These are phyloP conservation scores for Trachythela sp. DNA, from an alignment of 64 coral and sea anemone species.

Conservation along the genomic window DNA sequence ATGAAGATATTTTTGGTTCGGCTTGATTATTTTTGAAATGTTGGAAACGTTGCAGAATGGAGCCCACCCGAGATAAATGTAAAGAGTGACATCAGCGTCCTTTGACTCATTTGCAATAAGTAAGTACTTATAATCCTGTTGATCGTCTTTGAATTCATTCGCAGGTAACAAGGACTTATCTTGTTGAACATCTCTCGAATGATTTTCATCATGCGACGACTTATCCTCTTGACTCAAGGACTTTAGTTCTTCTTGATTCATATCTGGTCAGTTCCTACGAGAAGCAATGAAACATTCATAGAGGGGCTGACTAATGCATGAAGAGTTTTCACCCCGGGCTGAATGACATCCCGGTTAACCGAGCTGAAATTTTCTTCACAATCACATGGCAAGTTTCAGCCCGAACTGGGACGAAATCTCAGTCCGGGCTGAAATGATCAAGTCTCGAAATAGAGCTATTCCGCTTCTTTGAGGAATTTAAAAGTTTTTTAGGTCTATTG, in stretches of 20 bases:
- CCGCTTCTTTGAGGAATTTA: too few relatives aligned
- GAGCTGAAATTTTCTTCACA: too few relatives aligned
- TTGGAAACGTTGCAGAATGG: not conserved
- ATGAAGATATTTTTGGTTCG: not conserved
- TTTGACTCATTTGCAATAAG: not conserved
- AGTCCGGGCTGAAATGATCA: too few relatives aligned
- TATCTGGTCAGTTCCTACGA: constrained; percentile 10
- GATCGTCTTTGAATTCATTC: not conserved
- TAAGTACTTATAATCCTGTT: not conserved
- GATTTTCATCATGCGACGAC: not conserved
- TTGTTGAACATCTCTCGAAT: too few relatives aligned
- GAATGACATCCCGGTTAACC: too few relatives aligned
- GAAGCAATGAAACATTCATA: not conserved
- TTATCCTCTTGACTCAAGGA: not conserved
- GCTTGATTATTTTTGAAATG: not conserved
- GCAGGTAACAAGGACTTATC: too few relatives aligned
- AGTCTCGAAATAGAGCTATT: too few relatives aligned
- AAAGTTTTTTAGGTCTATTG: too few relatives aligned
- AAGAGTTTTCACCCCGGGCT: too few relatives aligned
- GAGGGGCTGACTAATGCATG: too few relatives aligned
- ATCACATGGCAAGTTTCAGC: too few relatives aligned
- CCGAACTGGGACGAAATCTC: too few relatives aligned
- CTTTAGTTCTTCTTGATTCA: not conserved
- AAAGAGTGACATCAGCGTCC: not conserved
- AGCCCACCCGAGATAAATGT: not conserved